phyloP scores from a whole-genome alignment of 2,888 invertebrate species.

The Sphaerophoria taeniata region DNA sequence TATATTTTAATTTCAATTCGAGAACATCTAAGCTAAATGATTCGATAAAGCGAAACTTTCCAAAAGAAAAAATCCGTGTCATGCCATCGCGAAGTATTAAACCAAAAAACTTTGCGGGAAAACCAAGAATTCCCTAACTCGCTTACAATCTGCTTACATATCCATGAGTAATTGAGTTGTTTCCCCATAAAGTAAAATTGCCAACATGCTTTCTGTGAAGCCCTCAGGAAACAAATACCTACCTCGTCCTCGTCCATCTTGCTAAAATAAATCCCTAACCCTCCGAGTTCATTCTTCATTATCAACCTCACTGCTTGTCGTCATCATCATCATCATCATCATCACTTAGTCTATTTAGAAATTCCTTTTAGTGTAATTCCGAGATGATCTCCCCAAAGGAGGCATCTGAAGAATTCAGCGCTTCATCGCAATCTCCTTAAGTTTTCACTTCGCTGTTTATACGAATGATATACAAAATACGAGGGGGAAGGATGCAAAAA shows the following conservation, averaged over 20 bases:
- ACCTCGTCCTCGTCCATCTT: conserved; percentile 42
- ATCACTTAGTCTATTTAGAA: conserved; percentile 65
- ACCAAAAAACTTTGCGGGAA: not conserved
- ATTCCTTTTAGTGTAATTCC: conserved; percentile 74
- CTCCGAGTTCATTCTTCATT: conserved; percentile 5
- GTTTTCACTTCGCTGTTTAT: conserved; percentile 9
- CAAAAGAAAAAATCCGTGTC: conserved; percentile 36
- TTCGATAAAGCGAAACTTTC: conserved; percentile 38
- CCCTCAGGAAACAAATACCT: conserved; percentile 38
- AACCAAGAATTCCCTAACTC: conserved; percentile 55
- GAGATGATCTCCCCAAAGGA: conserved; percentile 65
- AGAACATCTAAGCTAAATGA: conserved; percentile 11
- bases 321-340: conserved; percentile 33
- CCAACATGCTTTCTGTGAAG: conserved; percentile 30
- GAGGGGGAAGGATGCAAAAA: no score
- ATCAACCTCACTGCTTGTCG: conserved; percentile 1
- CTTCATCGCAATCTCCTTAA: conserved; percentile 65
- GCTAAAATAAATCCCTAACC: conserved; percentile 13
- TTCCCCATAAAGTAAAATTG: conserved; percentile 57
- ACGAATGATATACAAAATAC: not conserved
- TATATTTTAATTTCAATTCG: not conserved
- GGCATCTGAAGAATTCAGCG: conserved; percentile 61
- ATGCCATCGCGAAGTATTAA: conserved; percentile 21
- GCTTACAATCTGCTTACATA: conserved; percentile 55
- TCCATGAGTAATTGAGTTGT: conserved; percentile 70